Conservation (phyloP, 2,888 invertebrate genomes). For the Xanthia togata region DNA sequence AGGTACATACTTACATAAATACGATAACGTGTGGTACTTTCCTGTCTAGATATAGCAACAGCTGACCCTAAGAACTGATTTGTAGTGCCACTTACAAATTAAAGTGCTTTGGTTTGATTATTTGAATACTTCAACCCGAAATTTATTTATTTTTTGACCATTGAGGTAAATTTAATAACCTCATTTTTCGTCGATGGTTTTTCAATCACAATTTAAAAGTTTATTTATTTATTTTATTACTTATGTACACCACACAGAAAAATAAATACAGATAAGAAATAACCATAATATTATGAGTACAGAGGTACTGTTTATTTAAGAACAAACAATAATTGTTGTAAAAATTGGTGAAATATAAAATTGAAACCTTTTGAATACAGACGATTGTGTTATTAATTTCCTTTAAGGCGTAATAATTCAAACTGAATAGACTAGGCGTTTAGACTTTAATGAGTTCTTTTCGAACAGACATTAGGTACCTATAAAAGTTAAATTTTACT, state of each 20-base stretch:
- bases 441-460: not conserved
- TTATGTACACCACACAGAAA: too few species aligned
- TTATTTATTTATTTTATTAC: too few species aligned
- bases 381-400: not conserved
- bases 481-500: conserved; percentile 52
- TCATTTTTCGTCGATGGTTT: not conserved
- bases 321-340: not conserved
- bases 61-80: not conserved
- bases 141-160: not conserved
- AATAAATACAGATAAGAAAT: too few species aligned
- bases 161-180: not conserved
- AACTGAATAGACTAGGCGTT: not conserved
- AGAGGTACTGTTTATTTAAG: too few species aligned
- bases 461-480: not conserved
- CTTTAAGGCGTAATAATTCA: not conserved
- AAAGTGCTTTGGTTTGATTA: not conserved
- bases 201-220: not conserved
- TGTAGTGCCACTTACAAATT: not conserved
- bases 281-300: too few species aligned
- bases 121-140: not conserved
- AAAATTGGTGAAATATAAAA: not conserved
- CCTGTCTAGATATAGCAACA: not conserved
- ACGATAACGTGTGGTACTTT: not conserved
- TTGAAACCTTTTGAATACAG: not conserved
- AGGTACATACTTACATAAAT: not conserved